A percentile compares a stretch with the other conserved stretches of the same genome.
phyloP scores from a whole-genome alignment of 2,888 invertebrate species.

The Alsophila aescularia region DNA sequence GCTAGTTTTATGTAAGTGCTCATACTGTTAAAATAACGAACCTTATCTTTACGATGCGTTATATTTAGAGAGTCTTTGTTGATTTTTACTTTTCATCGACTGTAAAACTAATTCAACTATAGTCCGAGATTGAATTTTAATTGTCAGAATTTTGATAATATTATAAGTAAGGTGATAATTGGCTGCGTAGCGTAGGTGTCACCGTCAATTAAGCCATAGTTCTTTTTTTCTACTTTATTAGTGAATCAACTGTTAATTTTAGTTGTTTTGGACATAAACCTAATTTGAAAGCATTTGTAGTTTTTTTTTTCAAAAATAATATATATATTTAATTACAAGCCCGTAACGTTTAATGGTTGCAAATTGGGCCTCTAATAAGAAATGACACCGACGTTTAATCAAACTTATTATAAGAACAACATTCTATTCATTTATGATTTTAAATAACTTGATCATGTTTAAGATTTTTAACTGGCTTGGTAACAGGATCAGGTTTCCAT shows the following conservation, averaged over 20 bases:
- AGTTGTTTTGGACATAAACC: neutral
- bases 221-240: neutral
- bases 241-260: neutral
- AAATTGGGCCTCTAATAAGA: too few species aligned
- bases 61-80: slow-evolving; percentile 7
- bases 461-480: too few species aligned
- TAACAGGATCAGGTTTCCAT: too few species aligned
- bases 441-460: too few species aligned
- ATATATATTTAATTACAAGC: too few species aligned
- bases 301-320: too few species aligned
- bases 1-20: neutral
- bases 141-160: slow-evolving; percentile 8
- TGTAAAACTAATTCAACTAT: slow-evolving; percentile 4
- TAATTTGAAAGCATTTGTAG: neutral
- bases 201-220: slow-evolving; percentile 1
- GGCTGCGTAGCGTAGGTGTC: slow-evolving; percentile 5
- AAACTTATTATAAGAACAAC: too few species aligned
- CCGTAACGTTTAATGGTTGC: too few species aligned
- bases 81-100: slow-evolving; percentile 3
- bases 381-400: too few species aligned
- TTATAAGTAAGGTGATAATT: slow-evolving; percentile 12
- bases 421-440: too few species aligned
- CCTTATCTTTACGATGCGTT: slow-evolving; percentile 1
- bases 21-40: neutral
- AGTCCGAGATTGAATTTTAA: slow-evolving; percentile 8